Evolutionary conservation across 2,797 vertebrate genomes (phyloP).

Genomic region (Melanotaenia trifasciata): DNA sequence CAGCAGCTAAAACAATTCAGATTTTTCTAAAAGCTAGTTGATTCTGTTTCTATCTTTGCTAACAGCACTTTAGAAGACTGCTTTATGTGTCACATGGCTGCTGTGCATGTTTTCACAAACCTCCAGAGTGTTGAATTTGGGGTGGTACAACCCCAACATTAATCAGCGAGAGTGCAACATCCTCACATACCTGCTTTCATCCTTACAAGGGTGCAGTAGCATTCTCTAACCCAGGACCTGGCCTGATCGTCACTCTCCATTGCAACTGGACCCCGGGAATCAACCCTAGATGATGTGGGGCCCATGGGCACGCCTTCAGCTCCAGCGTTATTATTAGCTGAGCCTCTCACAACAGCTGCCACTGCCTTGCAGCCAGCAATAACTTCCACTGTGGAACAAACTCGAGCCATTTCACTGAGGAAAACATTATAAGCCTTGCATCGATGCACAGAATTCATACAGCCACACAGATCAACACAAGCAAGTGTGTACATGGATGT

Average conservation of each 20-base stretch:
- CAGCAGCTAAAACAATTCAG: background rate
- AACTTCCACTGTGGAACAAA: conserved; percentile 55
- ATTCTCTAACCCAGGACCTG: conserved; percentile 55
- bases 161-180: conserved; percentile 15
- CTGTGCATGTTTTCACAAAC: conserved; percentile 25
- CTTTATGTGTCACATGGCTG: background rate
- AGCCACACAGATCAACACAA: conserved; percentile 38
- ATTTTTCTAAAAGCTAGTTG: background rate
- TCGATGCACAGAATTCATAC: conserved; percentile 30
- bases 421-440: conserved; percentile 30
- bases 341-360: conserved; percentile 72
- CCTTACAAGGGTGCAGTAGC: conserved; percentile 45
- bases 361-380: conserved; percentile 57
- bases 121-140: conserved; percentile 7
- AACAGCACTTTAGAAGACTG: conserved; percentile 18
- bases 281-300: conserved; percentile 51
- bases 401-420: conserved; percentile 48
- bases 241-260: conserved; percentile 52
- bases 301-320: conserved; percentile 49
- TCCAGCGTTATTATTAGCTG: conserved; percentile 76
- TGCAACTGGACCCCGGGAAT: conserved; percentile 70
- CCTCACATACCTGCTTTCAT: conserved; percentile 34
- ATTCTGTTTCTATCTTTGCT: background rate
- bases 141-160: conserved; percentile 10
- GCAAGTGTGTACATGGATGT: conserved; percentile 39